These are phyloP conservation scores for Sialis lutaria DNA, from an alignment of 2,888 invertebrate genomes.

Conservation along the genomic window DNA sequence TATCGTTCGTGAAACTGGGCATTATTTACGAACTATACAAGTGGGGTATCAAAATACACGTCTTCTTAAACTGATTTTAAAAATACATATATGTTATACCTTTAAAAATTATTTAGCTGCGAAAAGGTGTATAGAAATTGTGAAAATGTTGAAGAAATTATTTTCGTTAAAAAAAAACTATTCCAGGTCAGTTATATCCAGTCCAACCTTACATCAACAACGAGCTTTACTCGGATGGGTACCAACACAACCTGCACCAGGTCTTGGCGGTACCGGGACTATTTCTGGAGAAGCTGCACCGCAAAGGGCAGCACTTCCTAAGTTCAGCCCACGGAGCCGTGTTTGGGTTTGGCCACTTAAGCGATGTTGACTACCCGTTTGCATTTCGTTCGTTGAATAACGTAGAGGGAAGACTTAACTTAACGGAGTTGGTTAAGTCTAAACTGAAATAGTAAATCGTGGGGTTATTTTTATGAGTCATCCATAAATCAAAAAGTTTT, in stretches of 20 bases:
- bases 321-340: conserved; percentile 5
- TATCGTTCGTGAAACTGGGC: no score
- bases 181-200: neutral
- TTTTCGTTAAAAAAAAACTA: no score
- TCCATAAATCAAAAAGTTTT: no score
- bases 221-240: neutral
- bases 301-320: conserved; percentile 5
- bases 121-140: no score
- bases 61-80: no score
- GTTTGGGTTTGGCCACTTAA: conserved; percentile 5
- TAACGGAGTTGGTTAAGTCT: neutral
- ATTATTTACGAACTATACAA: no score
- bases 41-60: no score
- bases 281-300: conserved; percentile 5
- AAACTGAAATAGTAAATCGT: no score
- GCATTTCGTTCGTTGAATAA: conserved; percentile 4
- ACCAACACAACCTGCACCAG: neutral
- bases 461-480: no score
- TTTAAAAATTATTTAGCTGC: no score
- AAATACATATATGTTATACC: no score
- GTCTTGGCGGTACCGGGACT: neutral
- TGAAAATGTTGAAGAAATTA: no score
- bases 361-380: conserved; percentile 8
- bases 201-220: conserved; percentile 2
- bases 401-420: neutral